Conservation (phyloP, 1,140 invertebrate species). For the Magallana gigas region DNA sequence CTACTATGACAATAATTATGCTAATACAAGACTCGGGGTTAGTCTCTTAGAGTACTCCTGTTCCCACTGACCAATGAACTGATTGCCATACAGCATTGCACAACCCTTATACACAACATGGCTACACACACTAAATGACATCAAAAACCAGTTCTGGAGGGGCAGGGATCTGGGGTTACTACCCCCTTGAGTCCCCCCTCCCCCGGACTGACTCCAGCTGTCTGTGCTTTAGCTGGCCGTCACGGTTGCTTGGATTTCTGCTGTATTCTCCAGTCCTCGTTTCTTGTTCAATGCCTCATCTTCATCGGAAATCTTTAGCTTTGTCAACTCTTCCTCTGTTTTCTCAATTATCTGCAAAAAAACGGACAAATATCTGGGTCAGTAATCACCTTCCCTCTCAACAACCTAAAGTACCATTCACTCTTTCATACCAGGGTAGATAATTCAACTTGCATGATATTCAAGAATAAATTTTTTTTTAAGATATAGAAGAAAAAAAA, state of each 20-base stretch:
- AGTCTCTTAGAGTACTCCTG: not conserved
- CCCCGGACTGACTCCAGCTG: not conserved
- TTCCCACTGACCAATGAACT: not conserved
- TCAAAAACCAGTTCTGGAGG: not conserved
- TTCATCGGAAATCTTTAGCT: conserved; percentile 37
- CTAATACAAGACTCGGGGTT: not conserved
- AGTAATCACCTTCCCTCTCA: too few relatives aligned
- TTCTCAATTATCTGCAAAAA: conserved; percentile 23
- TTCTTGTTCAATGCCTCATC: conserved; percentile 27
- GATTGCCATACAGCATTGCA: conserved; percentile 24
- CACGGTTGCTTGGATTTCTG: conserved; percentile 22
- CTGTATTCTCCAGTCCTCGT: conserved; percentile 1
- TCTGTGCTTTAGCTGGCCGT: conserved; percentile 6
- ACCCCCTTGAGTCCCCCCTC: not conserved
- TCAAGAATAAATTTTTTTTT: too few relatives aligned
- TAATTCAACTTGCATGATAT: too few relatives aligned
- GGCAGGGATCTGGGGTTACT: not conserved
- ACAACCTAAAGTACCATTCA: too few relatives aligned
- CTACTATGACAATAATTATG: conserved; percentile 22
- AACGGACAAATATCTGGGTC: not conserved
- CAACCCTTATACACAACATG: not conserved
- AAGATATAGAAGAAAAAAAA: too few relatives aligned
- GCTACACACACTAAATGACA: not conserved
- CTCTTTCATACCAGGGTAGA: too few relatives aligned
- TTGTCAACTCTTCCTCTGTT: conserved; percentile 30